Conservation (phyloP, 2,797 vertebrate genomes). For the Psittacula echo region DNA sequence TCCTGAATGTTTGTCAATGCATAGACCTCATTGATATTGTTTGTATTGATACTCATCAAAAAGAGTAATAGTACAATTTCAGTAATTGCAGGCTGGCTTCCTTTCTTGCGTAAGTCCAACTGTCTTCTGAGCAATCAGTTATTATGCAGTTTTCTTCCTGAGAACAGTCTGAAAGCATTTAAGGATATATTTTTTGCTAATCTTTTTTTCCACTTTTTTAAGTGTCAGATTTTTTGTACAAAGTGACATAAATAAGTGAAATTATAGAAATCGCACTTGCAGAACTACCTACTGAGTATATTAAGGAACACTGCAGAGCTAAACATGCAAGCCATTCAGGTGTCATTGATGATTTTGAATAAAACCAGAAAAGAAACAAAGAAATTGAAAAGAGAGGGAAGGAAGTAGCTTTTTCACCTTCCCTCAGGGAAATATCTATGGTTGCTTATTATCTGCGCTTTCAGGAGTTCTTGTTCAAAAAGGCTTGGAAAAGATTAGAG, state of each 20-base stretch:
- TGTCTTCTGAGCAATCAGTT: background rate
- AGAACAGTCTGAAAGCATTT: background rate
- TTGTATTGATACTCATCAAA: background rate
- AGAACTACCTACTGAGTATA: background rate
- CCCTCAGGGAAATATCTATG: background rate
- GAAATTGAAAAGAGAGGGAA: background rate
- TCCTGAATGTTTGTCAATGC: background rate
- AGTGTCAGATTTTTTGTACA: background rate
- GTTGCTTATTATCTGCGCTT: constrained; percentile 17
- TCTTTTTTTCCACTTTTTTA: background rate
- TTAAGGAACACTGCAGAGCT: background rate
- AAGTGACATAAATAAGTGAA: background rate
- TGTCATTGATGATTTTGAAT: constrained; percentile 20
- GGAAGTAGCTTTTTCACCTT: background rate
- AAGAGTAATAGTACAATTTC: background rate
- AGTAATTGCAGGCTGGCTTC: background rate
- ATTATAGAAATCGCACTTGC: background rate
- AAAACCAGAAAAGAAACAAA: constrained; percentile 8
- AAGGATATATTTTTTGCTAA: background rate
- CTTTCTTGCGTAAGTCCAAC: background rate
- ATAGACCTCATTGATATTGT: background rate
- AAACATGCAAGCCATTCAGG: background rate
- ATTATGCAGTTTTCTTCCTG: background rate
- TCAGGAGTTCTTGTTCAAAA: background rate
- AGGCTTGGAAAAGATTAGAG: background rate